A percentile compares a stretch with the other conserved stretches of the same genome.
phyloP scores from a whole-genome alignment of 2,797 vertebrate genomes.

The Aldrovandia affinis region DNA sequence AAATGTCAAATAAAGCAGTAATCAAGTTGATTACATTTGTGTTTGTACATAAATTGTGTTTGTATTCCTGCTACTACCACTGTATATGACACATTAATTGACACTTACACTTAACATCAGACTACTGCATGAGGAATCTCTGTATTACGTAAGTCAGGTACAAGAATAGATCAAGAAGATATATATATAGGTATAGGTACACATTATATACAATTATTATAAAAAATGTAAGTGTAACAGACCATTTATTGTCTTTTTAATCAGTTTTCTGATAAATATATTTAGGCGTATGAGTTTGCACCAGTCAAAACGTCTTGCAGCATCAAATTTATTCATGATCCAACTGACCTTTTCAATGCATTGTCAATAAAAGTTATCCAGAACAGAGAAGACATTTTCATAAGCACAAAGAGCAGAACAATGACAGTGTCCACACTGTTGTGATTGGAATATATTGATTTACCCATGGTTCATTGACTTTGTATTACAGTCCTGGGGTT shows the following conservation, averaged over 20 bases:
- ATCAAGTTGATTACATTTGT: neutral
- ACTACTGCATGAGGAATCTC: neutral
- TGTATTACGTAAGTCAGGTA: neutral
- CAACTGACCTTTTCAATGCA: conserved; percentile 42
- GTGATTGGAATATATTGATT: conserved; percentile 81
- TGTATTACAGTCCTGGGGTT: conserved; percentile 86
- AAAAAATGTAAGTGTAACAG: conserved; percentile 44
- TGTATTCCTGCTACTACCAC: neutral
- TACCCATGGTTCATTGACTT: conserved; percentile 85
- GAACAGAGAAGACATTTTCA: conserved; percentile 48
- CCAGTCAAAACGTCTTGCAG: conserved; percentile 69
- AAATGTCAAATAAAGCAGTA: too few relatives aligned
- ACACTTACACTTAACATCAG: neutral
- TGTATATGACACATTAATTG: neutral
- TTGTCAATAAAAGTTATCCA: conserved; percentile 53
- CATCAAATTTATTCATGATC: conserved; percentile 49
- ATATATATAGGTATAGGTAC: too few relatives aligned
- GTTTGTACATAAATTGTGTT: too few relatives aligned
- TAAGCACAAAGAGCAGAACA: conserved; percentile 50
- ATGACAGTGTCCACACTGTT: conserved; percentile 71
- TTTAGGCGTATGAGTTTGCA: conserved; percentile 69
- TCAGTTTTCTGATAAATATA: conserved; percentile 67
- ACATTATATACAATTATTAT: neutral
- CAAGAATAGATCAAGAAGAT: neutral
- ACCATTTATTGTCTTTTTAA: conserved; percentile 64